Conservation (phyloP, 2,888 invertebrate genomes). For the Melitaea athalia region DNA sequence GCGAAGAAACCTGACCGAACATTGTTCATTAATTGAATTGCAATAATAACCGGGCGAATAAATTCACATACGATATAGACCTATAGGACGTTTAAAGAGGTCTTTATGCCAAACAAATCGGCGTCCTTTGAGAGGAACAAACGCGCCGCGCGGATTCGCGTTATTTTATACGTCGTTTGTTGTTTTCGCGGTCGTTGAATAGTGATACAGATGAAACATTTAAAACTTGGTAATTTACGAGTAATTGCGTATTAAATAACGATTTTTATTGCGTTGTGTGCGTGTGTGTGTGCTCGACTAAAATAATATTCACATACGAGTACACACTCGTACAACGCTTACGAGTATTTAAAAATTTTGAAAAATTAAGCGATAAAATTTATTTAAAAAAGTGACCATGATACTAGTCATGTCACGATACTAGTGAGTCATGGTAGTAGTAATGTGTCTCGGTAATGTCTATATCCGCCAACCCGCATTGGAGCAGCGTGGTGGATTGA, state of each 20-base stretch:
- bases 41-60: constrained; percentile 76
- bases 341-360: no score
- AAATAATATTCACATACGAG: background rate
- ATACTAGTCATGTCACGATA: no score
- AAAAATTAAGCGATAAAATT: no score
- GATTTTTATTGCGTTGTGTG: constrained; percentile 17
- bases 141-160: constrained; percentile 66
- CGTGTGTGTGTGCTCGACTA: background rate
- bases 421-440: no score
- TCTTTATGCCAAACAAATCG: constrained; percentile 82
- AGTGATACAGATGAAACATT: constrained; percentile 33
- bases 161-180: constrained; percentile 68
- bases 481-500: no score
- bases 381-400: no score
- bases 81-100: constrained; percentile 62
- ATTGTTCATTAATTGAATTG: constrained; percentile 78
- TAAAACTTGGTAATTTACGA: constrained; percentile 13
- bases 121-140: constrained; percentile 74
- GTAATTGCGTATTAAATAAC: constrained; percentile 18
- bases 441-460: no score
- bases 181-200: constrained; percentile 48
- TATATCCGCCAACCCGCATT: no score
- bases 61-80: constrained; percentile 66
- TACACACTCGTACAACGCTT: no score
- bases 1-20: constrained; percentile 68